Percentiles rank a stretch among this genome's conserved stretches.
Conservation (phyloP, 2,113 vertebrate genomes). For the Osmerus eperlanus region DNA sequence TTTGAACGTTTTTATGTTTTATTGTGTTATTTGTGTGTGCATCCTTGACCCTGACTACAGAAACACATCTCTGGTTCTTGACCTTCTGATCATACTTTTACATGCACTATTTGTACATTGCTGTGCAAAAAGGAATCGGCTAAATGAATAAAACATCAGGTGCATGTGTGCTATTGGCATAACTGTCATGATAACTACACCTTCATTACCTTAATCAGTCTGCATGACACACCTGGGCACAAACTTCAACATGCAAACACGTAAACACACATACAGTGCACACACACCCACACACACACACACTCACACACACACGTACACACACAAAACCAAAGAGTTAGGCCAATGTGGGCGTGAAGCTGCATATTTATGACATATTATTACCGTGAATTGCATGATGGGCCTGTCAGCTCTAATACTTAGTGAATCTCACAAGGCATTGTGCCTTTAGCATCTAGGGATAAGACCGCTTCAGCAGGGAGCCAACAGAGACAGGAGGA, state of each 20-base stretch:
- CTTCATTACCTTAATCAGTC: too few species aligned
- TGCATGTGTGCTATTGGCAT: slow-evolving; percentile 28
- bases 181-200: slow-evolving; percentile 24
- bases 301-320: slow-evolving; percentile 4
- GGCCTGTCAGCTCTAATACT: slow-evolving; percentile 42
- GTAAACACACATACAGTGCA: background rate
- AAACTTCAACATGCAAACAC: background rate
- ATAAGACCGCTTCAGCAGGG: background rate
- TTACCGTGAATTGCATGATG: slow-evolving; percentile 33
- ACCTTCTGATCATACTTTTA: too few species aligned
- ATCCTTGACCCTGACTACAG: too few species aligned
- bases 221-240: too few species aligned
- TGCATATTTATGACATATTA: slow-evolving; percentile 68
- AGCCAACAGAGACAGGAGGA: background rate
- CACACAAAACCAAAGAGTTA: slow-evolving; percentile 6
- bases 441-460: background rate
- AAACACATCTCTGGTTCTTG: too few species aligned
- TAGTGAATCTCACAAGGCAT: slow-evolving; percentile 32
- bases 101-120: too few species aligned
- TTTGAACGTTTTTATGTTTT: too few species aligned
- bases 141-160: too few species aligned
- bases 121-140: too few species aligned
- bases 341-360: slow-evolving; percentile 40
- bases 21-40: too few species aligned
- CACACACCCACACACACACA: slow-evolving; percentile 4